phyloP scores from a whole-genome alignment of 2,113 vertebrate genomes.

The Galemys pyrenaicus region DNA sequence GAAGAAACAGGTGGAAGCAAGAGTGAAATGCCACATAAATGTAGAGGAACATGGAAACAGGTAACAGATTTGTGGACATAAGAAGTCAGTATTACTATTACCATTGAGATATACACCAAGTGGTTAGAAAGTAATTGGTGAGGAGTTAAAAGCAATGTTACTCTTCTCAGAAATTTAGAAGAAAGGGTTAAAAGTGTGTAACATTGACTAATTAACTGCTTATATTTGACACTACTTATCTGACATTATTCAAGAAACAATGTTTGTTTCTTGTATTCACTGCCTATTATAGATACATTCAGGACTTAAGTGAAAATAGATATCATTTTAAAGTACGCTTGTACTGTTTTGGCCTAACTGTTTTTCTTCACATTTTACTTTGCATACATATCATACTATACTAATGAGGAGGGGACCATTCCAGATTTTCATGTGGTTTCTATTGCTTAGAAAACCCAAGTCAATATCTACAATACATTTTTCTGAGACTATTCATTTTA shows the following conservation, averaged over 20 bases:
- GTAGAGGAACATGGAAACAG: not conserved
- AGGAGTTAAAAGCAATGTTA: not conserved
- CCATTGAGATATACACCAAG: not conserved
- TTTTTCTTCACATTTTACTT: not conserved
- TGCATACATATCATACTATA: not conserved
- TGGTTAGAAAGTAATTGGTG: not conserved
- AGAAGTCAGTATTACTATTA: not conserved
- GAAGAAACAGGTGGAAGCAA: not conserved
- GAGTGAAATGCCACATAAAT: not conserved
- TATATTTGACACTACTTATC: not conserved
- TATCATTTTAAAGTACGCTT: not conserved
- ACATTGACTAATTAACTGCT: not conserved
- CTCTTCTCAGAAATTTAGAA: not conserved
- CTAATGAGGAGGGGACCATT: not conserved
- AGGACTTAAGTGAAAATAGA: not conserved
- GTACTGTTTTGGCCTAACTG: not conserved
- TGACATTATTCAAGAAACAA: not conserved
- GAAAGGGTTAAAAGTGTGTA: not conserved
- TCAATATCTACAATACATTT: not conserved
- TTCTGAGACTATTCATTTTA: not conserved
- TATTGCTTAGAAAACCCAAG: not conserved
- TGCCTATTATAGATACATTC: not conserved
- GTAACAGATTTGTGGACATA: not conserved
- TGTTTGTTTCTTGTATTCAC: not conserved
- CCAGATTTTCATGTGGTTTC: not conserved